A percentile compares a stretch with the other conserved stretches of the same genome.
Evolutionary conservation across 2,888 invertebrate species (phyloP).

Genomic region (Conchocele bisecta): DNA sequence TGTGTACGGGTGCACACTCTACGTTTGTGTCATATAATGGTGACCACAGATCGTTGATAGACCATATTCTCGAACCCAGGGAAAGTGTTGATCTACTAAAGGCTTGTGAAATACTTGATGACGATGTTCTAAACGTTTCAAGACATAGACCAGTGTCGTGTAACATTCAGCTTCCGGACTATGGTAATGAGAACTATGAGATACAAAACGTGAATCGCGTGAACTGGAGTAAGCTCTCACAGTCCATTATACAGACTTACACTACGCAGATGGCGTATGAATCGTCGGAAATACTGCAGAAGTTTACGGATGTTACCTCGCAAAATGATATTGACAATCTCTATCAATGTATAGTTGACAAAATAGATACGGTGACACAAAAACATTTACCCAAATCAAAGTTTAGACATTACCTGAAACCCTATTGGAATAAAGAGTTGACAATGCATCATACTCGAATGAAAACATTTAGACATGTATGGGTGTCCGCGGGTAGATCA

Average conservation of each 20-base stretch:
- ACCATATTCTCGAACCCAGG: not conserved
- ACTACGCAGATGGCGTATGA: no score
- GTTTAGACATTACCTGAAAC: not conserved
- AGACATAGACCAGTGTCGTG: not conserved
- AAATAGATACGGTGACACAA: no score
- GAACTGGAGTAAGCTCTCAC: no score
- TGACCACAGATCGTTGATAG: not conserved
- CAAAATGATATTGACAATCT: no score
- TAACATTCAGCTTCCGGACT: not conserved
- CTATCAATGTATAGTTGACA: no score
- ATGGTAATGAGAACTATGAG: not conserved
- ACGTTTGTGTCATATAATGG: not conserved
- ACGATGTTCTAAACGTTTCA: not conserved
- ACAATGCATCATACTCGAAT: not conserved
- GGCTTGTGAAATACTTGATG: not conserved
- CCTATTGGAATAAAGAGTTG: not conserved
- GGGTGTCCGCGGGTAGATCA: constrained; percentile 9
- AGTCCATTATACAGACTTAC: no score
- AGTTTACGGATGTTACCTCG: no score
- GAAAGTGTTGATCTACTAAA: not conserved
- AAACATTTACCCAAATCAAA: not conserved
- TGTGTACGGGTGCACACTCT: not conserved
- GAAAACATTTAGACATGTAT: not conserved
- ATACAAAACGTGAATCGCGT: not conserved
- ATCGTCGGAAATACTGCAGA: no score